Conservation (phyloP, 1,140 invertebrate species). For the Macrosteles quadrilineatus region DNA sequence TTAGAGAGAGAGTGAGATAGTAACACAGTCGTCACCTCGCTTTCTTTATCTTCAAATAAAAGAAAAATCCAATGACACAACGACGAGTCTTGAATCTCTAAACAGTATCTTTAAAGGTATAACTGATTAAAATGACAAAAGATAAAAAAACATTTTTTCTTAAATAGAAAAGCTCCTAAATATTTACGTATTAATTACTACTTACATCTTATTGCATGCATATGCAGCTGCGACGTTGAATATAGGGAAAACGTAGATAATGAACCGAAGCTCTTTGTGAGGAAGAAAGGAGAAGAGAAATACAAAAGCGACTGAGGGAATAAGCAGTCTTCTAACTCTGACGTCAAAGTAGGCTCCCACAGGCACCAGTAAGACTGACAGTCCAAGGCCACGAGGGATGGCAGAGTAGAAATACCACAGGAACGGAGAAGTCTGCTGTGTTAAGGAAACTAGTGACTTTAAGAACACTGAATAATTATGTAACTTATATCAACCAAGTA, state of each 20-base stretch:
- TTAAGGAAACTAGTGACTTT: not conserved
- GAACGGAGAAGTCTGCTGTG: constrained; percentile 84
- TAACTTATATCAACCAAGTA: too few species aligned
- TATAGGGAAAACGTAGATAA: constrained; percentile 95
- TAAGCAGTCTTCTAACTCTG: constrained; percentile 65
- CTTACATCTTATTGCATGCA: constrained; percentile 86
- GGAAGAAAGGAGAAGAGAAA: constrained; percentile 92
- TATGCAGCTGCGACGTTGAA: constrained; percentile 89
- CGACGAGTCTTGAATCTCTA: too few species aligned
- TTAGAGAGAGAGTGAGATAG: too few species aligned
- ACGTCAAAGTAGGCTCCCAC: constrained; percentile 75
- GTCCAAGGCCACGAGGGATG: constrained; percentile 82
- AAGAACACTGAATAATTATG: not conserved
- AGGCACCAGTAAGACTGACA: constrained; percentile 80
- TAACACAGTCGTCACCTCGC: too few species aligned
- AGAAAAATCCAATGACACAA: too few species aligned
- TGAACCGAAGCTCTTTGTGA: constrained; percentile 98
- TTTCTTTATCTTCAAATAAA: too few species aligned
- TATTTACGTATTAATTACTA: too few species aligned
- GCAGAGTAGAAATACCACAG: constrained; percentile 99
- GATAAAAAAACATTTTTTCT: too few species aligned
- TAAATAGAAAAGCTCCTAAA: too few species aligned
- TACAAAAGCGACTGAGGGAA: constrained; percentile 83
- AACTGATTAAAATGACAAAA: too few species aligned
- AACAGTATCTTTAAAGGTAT: too few species aligned